These are phyloP conservation scores for Poicephalus meyeri DNA, from an alignment of 2,113 vertebrate species.

Conservation along the genomic window DNA sequence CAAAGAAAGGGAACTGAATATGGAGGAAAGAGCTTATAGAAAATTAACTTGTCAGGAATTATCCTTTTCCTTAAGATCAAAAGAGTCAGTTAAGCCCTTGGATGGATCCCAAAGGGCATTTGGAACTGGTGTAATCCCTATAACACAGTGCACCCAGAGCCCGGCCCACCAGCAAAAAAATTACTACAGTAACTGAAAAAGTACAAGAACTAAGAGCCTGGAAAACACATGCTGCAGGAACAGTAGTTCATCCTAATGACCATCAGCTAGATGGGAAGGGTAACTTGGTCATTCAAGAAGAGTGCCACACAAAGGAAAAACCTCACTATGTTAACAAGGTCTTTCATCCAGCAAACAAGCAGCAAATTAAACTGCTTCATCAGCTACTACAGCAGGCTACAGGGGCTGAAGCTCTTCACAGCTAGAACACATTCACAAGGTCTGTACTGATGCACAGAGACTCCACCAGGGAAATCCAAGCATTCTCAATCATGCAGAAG, in stretches of 20 bases:
- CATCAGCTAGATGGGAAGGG: neutral
- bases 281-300: neutral
- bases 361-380: neutral
- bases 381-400: neutral
- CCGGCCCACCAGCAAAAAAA: neutral
- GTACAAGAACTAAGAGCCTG: neutral
- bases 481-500: neutral
- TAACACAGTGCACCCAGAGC: neutral
- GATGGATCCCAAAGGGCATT: neutral
- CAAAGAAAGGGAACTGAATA: neutral
- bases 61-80: neutral
- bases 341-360: neutral
- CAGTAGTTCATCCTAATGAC: neutral
- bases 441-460: fast-evolving
- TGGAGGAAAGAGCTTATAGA: neutral
- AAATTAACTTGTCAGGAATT: neutral
- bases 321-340: neutral
- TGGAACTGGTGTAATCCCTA: neutral
- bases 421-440: neutral
- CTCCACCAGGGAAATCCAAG: neutral
- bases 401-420: neutral
- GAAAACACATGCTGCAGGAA: neutral
- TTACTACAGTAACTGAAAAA: neutral
- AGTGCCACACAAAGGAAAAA: neutral
- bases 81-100: neutral